A percentile compares a stretch with the other conserved stretches of the same genome.
Evolutionary conservation across 1,140 invertebrate genomes (phyloP).

Genomic region (Brachionus angularis): DNA sequence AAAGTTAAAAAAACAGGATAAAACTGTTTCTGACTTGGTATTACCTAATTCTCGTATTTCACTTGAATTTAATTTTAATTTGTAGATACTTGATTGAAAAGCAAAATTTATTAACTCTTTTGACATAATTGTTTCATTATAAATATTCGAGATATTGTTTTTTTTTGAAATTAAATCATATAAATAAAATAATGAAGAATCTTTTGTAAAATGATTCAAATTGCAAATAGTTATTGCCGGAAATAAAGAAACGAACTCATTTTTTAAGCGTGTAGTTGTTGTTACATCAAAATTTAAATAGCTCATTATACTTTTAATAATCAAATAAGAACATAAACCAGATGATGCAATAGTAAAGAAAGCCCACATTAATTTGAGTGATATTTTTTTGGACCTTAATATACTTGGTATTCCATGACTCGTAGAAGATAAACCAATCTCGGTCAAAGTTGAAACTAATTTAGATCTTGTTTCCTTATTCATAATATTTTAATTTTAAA

Average conservation of each 20-base stretch:
- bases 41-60: background rate
- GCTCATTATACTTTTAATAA: background rate
- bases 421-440: background rate
- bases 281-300: constrained; percentile 8
- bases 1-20: background rate
- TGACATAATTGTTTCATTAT: no score
- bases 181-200: no score
- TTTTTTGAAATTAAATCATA: no score
- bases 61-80: background rate
- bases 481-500: no score
- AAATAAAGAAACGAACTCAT: background rate
- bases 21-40: background rate
- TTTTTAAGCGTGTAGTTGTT: background rate
- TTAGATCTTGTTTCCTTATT: no score
- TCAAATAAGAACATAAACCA: background rate
- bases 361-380: background rate
- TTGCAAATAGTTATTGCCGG: constrained; percentile 9
- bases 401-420: background rate
- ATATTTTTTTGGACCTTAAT: background rate
- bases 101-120: no score
- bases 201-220: background rate
- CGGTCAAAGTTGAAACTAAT: no score
- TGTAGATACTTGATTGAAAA: no score
- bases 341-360: background rate
- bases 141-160: background rate